A percentile compares a stretch with the other conserved stretches of the same genome.
Conservation (phyloP, 1,140 invertebrate genomes). For the Neodiprion virginianus region DNA sequence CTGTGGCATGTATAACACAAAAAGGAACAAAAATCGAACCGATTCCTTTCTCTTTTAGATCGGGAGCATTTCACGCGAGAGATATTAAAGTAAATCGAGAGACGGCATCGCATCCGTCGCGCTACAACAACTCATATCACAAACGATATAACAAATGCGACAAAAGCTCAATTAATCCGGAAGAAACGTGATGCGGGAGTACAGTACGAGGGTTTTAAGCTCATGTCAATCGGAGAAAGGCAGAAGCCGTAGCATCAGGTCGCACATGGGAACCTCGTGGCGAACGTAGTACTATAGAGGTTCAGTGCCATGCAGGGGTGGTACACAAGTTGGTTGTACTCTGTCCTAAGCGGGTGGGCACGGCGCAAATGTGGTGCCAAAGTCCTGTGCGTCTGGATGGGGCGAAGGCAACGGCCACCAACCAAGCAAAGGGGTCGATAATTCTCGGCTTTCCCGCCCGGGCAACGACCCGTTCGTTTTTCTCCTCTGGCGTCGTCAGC, state of each 20-base stretch:
- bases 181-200: no score
- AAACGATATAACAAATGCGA: no score
- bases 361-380: background rate
- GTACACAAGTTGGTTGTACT: background rate
- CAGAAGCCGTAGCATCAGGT: background rate
- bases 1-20: no score
- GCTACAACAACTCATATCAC: no score
- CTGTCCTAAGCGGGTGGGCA: background rate
- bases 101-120: no score
- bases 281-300: background rate
- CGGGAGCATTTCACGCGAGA: no score
- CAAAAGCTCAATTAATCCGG: no score
- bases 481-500: slow-evolving; percentile 6
- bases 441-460: slow-evolving; percentile 50
- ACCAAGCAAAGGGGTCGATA: slow-evolving; percentile 45
- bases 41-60: no score
- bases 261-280: slow-evolving; percentile 6
- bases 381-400: background rate
- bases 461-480: slow-evolving; percentile 46
- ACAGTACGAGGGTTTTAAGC: no score
- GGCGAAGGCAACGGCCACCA: background rate
- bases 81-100: no score
- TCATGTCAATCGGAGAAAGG: background rate
- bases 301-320: background rate
- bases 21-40: no score